Base-by-base conservation (phyloP, 2,113 vertebrate species). In the Rallus limicola region DNA sequence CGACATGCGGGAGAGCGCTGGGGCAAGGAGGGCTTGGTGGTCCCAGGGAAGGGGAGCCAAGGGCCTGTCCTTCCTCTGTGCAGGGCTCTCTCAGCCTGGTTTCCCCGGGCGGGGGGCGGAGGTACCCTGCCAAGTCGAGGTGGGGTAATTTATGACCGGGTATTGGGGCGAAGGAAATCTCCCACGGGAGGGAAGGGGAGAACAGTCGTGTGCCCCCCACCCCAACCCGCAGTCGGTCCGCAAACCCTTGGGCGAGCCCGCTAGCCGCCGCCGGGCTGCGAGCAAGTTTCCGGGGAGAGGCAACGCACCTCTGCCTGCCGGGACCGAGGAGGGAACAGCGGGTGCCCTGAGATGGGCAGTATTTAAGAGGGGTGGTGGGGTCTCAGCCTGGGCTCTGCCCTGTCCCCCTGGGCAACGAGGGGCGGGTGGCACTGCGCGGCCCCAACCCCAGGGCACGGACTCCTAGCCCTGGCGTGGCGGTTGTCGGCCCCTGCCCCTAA, bases 401-500 rank as follows among this genome's bases (percentile, higher is more conserved):
- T 59, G 80, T 18, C 13, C 36, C 75, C 46, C 53, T 44, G 9
- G 60, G 44, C 65, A 44, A 58, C 10, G 4, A 34, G 64, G 82
- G 40, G 50, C 36, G 42, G 85, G 75, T 60, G 67, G 71, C 62
- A 9, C 6, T 11, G 62, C 33, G 26, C 12, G 1, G 86, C 96
- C 95, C 42, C 63, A 15, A 28, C 18, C 44, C 36, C 69, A 9
- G 29, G 44, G 15, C 77, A 31, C n/a, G 1, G 1, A n/a, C 28
- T 91, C 71, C 33, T 56, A 26, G 42, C 40, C 68, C 18, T n/a
- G 28, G 84, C 69, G 50, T 38, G 68, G 21, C 33, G 3, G 63
- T 65, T 53, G 59, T 60, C 65, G 28, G 87, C 34, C 83, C 62
- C 36, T 33, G 72, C 75, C 79, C 23, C 85, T 80, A 93, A 95